Percentiles rank a stretch among this genome's conserved stretches.
Conservation (phyloP, 2,113 vertebrate species). For the Rhagologus leucostigma region DNA sequence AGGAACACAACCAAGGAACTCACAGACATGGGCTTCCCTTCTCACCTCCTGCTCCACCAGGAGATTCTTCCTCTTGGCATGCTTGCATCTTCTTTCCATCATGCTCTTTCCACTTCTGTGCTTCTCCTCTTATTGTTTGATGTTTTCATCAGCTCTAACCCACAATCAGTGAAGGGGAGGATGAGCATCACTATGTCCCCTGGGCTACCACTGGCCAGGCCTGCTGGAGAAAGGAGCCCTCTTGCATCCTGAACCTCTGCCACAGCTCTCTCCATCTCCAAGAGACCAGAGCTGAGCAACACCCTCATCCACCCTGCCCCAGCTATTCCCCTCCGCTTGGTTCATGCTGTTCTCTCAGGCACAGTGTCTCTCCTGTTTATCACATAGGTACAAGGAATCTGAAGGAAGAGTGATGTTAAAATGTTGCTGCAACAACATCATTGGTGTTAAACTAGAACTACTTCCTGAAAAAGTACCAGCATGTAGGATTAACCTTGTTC, state of each 20-base stretch:
- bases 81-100: background rate
- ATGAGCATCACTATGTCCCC: background rate
- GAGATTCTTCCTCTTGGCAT: background rate
- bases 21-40: background rate
- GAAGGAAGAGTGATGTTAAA: background rate
- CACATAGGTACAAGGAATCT: background rate
- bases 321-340: background rate
- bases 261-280: background rate
- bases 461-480: background rate
- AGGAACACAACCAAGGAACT: background rate
- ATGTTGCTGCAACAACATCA: background rate
- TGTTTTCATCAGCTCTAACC: background rate
- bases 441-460: background rate
- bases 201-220: background rate
- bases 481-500: background rate
- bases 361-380: background rate
- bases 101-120: background rate
- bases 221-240: background rate
- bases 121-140: background rate
- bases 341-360: background rate
- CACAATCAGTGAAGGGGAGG: accelerated
- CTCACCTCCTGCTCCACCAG: background rate
- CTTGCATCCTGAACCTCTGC: background rate
- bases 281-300: background rate
- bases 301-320: background rate